A percentile compares a stretch with the other conserved stretches of the same genome.
phyloP scores from a whole-genome alignment of 2,888 invertebrate species.

The Meiosimyza decipiens region DNA sequence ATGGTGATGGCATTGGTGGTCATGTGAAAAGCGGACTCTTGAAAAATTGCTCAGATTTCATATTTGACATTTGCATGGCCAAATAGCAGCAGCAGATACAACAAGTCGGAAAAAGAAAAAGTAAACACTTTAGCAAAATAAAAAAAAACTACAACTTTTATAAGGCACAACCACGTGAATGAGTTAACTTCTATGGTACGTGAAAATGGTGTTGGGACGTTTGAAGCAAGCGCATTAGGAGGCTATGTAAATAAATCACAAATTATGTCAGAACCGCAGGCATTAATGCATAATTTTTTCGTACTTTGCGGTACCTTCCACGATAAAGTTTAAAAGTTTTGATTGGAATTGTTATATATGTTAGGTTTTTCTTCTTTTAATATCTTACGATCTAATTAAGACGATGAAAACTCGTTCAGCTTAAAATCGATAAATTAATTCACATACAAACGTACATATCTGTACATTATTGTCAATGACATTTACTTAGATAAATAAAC shows the following conservation, averaged over 20 bases:
- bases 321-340: conserved; percentile 36
- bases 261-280: conserved; percentile 36
- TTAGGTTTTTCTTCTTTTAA: not conserved
- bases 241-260: conserved; percentile 42
- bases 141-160: conserved; percentile 11
- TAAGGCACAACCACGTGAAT: not conserved
- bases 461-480: too few relatives aligned
- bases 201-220: not conserved
- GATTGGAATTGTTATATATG: too few relatives aligned
- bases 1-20: conserved; percentile 1
- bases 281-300: conserved; percentile 9
- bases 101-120: conserved; percentile 3
- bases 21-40: conserved; percentile 32
- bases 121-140: conserved; percentile 25
- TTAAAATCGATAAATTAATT: too few relatives aligned
- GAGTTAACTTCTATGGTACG: not conserved
- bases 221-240: conserved; percentile 17
- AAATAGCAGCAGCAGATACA: conserved; percentile 15
- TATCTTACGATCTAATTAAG: not conserved
- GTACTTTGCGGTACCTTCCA: not conserved
- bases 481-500: too few relatives aligned
- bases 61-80: conserved; percentile 37
- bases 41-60: conserved; percentile 42
- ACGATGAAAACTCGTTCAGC: too few relatives aligned
- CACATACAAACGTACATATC: too few relatives aligned